Evolutionary conservation across 2,113 vertebrate species (phyloP), one percentile per base, ranked within the genome.

Genomic region (Spea bombifrons): DNA sequence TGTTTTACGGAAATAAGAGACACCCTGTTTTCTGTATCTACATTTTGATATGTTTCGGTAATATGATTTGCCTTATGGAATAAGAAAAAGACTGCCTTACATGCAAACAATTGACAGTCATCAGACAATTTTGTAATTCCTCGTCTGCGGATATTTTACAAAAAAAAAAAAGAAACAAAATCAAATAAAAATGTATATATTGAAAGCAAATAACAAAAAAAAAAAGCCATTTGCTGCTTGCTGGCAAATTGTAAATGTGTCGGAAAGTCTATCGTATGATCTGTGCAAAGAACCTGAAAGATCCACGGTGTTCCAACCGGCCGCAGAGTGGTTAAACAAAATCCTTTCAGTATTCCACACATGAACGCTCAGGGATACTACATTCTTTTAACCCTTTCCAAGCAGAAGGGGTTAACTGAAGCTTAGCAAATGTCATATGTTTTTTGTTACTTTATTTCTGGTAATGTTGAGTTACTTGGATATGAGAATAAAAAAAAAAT

Each of bases 21-120:
- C 13, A 68, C 16, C 44, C 13, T 55, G 43, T 80, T 67, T 74
- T 66, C 61, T 46, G 65, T 66, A 69, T 61, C 70, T 73, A 73
- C 75, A 76, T 77, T 63, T 70, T 70, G 66, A 70, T 77, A 70
- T 53, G 59, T 77, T 71, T 70, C 61, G 4, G 55, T 59, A 52
- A 71, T 77, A 63, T 80, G 64, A 80, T 74, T 74, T 80, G 78
- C 78, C 78, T 80, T 80, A 80, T 59, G 71, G 78, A 74, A 59
- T 59, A 69, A 47, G 53, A 68, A 66, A 30, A 80, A 80, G 78
- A 74, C 78, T 68, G 78, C 78, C 78, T 80, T 80, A 80, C 77
- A 67, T 80, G 47, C 70, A 43, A 57, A 80, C 10, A 71, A 74
- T 68, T 74, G 78, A 80, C 49, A 64, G 71, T 74, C 50, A 59